phyloP scores from a whole-genome alignment of 2,113 vertebrate species.

The Bufo bufo region DNA sequence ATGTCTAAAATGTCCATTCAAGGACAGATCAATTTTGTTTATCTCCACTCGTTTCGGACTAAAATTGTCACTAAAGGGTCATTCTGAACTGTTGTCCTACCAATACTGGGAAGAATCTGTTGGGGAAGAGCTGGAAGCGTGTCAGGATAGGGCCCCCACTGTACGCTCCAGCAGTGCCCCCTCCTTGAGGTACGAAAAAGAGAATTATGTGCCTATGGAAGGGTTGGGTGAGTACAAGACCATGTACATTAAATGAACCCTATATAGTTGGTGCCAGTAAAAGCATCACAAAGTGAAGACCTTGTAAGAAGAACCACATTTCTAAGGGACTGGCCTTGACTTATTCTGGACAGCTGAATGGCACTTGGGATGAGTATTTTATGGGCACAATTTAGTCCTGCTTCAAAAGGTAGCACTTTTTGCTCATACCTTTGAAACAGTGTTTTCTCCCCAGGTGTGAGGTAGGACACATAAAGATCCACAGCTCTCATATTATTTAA shows the following conservation, averaged over 20 bases:
- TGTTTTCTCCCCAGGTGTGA: background rate
- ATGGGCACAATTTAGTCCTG: background rate
- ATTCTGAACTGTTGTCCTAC: no score
- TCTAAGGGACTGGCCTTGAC: background rate
- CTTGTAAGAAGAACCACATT: background rate
- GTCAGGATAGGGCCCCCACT: background rate
- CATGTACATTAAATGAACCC: background rate
- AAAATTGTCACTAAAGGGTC: no score
- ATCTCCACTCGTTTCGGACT: no score
- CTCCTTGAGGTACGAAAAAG: no score
- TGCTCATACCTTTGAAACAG: background rate
- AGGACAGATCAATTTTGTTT: no score
- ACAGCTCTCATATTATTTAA: background rate
- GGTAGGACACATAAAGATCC: background rate
- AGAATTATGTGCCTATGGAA: background rate
- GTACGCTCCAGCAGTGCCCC: no score
- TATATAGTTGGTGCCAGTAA: background rate
- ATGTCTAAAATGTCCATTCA: no score
- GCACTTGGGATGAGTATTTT: background rate
- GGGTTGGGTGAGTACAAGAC: background rate
- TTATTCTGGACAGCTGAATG: background rate
- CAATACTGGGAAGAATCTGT: no score
- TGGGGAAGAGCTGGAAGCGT: background rate
- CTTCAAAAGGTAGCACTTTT: background rate
- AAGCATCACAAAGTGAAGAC: background rate